Base-by-base conservation (phyloP, 1,140 invertebrate genomes). In the Leptinotarsa undecemlineata region DNA sequence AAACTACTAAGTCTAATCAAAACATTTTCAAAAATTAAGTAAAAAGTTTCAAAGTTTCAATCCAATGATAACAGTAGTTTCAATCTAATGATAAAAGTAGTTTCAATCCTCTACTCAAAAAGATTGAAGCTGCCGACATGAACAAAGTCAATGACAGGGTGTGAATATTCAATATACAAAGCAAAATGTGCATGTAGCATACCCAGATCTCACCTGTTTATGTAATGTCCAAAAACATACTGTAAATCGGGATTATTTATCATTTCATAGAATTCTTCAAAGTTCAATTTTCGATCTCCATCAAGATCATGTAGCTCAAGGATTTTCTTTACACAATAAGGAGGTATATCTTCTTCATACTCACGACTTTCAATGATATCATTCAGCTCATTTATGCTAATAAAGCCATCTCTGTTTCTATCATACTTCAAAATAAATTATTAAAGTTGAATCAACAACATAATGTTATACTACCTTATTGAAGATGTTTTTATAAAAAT, bases 201-300 rank as follows among this genome's bases (percentile, higher is more conserved):
- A 42, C 8, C 33, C 1, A 33, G 13, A 48, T 72, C 69, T 64
- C 76, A 81, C 74, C 79, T 68, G 4, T 68, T 76, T 14, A 81
- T 62, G 57, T 81, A 86, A 76, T 89, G 86, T 67, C 89, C 88
- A 83, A 90, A 90, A 68, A 89, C 83, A 74, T 88, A 85, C 82
- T 89, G 87, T 80, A 90, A 87, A 77, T 90, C 89, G 71, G 91
- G 87, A 74, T 87, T 86, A 82, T 89, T 86, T 79, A 94, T 92
- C 92, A 96, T 92, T 14, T 88, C 85, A 60, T 94, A 89, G 82
- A 96, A 96, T 86, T 96, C 94, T 26, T 90, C 86, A 82, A 92
- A 94, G 79, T 92, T 90, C 67, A 96, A 83, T 68, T 90, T 89
- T 3, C 92, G 92, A 79, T 93, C 91, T 79, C 90, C 88, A 84